A percentile compares a stretch with the other conserved stretches of the same genome.
Evolutionary conservation across 92 coral and sea anemone genomes (phyloP).

Genomic region (Epizoanthus fatuus): DNA sequence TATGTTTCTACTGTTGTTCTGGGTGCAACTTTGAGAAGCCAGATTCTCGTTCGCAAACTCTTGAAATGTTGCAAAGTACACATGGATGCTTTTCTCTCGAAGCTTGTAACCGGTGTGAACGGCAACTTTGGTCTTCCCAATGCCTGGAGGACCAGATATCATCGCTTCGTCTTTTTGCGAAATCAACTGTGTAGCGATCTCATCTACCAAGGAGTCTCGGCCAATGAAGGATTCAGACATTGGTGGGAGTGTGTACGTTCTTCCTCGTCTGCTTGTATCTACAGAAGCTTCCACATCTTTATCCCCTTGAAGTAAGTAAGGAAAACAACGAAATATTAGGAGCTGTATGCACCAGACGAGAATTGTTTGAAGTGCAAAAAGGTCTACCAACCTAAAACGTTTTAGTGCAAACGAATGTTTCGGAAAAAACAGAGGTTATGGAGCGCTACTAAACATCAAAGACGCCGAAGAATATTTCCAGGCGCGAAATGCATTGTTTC

Average conservation of each 20-base stretch:
- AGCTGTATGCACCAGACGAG: not conserved
- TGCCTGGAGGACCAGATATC: constrained; percentile 4
- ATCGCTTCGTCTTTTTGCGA: not conserved
- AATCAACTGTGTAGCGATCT: not conserved
- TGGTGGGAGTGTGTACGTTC: constrained; percentile 3
- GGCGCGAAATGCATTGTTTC: too few species aligned
- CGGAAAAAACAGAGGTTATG: too few species aligned
- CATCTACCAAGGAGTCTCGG: not conserved
- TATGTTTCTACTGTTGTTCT: not conserved
- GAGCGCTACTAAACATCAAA: too few species aligned
- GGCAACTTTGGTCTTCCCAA: constrained; percentile 1
- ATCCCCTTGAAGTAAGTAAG: not conserved
- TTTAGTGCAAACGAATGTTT: too few species aligned
- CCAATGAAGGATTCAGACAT: not conserved
- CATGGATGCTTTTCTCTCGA: not conserved
- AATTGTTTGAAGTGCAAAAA: not conserved
- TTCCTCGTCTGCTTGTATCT: not conserved
- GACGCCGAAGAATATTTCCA: too few species aligned
- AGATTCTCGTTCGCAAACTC: not conserved
- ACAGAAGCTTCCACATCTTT: not conserved
- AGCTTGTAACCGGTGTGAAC: not conserved
- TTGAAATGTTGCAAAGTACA: constrained; percentile 1
- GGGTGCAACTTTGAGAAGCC: not conserved
- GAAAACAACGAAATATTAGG: not conserved
- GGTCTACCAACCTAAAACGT: too few species aligned